phyloP scores from a whole-genome alignment of 1,140 invertebrate genomes.

The Lucilia cuprina region DNA sequence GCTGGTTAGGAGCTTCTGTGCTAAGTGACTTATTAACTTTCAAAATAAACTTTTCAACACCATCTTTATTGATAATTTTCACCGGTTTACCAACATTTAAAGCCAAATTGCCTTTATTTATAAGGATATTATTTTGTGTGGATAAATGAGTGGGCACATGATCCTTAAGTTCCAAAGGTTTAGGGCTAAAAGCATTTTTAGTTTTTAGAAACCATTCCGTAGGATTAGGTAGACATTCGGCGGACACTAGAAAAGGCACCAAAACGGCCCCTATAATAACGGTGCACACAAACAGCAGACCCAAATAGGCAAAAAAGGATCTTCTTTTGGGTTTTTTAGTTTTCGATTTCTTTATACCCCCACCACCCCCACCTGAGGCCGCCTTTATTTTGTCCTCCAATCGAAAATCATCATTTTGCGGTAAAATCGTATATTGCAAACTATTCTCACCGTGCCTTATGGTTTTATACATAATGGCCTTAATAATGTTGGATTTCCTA shows the following conservation, averaged over 20 bases:
- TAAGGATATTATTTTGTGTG: neutral
- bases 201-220: constrained; percentile 62
- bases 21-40: constrained; percentile 49
- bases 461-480: constrained; percentile 73
- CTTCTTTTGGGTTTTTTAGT: constrained; percentile 40
- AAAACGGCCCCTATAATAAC: constrained; percentile 59
- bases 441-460: constrained; percentile 76
- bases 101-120: constrained; percentile 23
- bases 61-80: constrained; percentile 54
- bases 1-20: neutral
- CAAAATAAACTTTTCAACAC: constrained; percentile 52
- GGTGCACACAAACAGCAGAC: constrained; percentile 58
- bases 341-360: constrained; percentile 38
- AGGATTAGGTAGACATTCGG: constrained; percentile 58
- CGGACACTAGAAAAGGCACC: constrained; percentile 58
- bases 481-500: neutral
- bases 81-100: constrained; percentile 46
- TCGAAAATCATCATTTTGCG: constrained; percentile 73
- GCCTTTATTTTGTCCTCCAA: constrained; percentile 66
- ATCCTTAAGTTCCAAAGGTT: neutral
- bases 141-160: neutral
- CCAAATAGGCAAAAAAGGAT: constrained; percentile 59
- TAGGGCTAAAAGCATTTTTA: constrained; percentile 48
- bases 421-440: constrained; percentile 76
- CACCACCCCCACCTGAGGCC: constrained; percentile 39